phyloP scores from a whole-genome alignment of 2,113 vertebrate species.

The Gallinago media region DNA sequence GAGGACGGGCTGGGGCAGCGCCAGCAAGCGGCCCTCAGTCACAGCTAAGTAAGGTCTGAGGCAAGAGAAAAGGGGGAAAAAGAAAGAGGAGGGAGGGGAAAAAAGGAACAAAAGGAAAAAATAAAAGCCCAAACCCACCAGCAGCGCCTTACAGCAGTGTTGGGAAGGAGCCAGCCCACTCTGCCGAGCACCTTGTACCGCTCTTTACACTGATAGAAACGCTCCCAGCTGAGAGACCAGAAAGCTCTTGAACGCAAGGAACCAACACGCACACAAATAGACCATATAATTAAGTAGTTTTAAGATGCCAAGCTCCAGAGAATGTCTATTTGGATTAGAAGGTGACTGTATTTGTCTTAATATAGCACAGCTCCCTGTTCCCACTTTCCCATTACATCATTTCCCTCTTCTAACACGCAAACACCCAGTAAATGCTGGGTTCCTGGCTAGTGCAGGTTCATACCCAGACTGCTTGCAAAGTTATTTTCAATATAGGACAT shows the following conservation, averaged over 20 bases:
- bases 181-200: neutral
- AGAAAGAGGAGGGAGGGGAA: no score
- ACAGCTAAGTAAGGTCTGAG: neutral
- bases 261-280: neutral
- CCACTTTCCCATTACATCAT: neutral
- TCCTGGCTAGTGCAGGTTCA: neutral
- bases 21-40: neutral
- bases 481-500: neutral
- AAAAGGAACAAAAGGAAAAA: neutral
- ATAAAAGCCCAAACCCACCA: neutral
- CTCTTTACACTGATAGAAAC: neutral
- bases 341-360: neutral
- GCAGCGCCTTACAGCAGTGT: neutral
- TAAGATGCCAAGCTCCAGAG: neutral
- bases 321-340: neutral
- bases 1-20: neutral
- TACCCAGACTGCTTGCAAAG: neutral
- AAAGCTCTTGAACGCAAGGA: neutral
- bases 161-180: neutral
- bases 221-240: neutral
- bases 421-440: neutral
- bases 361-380: neutral
- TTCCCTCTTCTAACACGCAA: neutral
- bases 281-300: neutral
- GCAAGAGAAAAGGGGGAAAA: rapidly evolving